A percentile compares a stretch with the other conserved stretches of the same genome.
phyloP scores from a whole-genome alignment of 2,797 vertebrate species.

The Peromyscus nudipes region DNA sequence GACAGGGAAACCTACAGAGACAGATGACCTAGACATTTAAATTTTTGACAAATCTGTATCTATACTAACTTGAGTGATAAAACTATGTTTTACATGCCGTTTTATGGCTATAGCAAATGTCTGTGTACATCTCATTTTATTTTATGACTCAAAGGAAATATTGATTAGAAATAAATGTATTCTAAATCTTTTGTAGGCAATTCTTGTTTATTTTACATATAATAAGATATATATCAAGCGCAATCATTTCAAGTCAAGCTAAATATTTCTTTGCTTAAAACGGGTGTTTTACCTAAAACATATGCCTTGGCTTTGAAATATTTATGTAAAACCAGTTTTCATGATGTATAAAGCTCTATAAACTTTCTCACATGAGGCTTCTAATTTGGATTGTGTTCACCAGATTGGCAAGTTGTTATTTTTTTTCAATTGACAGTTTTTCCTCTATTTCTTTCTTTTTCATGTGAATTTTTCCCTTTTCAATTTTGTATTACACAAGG shows the following conservation, averaged over 20 bases:
- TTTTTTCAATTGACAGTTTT: background rate
- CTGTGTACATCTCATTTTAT: background rate
- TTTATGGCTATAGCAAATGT: background rate
- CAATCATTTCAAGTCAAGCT: constrained; percentile 76
- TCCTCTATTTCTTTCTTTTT: constrained; percentile 8
- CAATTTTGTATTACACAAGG: background rate
- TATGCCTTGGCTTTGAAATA: constrained; percentile 51
- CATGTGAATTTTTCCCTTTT: constrained; percentile 52
- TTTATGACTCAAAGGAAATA: constrained; percentile 2
- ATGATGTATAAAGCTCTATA: constrained; percentile 25
- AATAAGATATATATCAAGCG: constrained; percentile 68
- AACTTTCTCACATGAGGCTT: constrained; percentile 8
- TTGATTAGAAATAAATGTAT: constrained; percentile 75
- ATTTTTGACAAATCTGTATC: constrained; percentile 41
- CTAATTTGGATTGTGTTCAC: constrained; percentile 64
- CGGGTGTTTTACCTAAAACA: constrained; percentile 70
- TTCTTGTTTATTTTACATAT: constrained; percentile 62
- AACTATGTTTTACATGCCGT: constrained; percentile 50
- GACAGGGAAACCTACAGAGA: no score
- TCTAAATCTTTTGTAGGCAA: constrained; percentile 62
- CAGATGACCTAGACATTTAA: background rate
- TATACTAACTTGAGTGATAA: constrained; percentile 42
- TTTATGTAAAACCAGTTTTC: constrained; percentile 58
- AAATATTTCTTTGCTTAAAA: constrained; percentile 65
- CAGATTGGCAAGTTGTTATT: background rate